Percentiles rank a stretch among this genome's conserved stretches.
phyloP scores from a whole-genome alignment of 1,140 invertebrate genomes.

The Rhopalosiphum padi region DNA sequence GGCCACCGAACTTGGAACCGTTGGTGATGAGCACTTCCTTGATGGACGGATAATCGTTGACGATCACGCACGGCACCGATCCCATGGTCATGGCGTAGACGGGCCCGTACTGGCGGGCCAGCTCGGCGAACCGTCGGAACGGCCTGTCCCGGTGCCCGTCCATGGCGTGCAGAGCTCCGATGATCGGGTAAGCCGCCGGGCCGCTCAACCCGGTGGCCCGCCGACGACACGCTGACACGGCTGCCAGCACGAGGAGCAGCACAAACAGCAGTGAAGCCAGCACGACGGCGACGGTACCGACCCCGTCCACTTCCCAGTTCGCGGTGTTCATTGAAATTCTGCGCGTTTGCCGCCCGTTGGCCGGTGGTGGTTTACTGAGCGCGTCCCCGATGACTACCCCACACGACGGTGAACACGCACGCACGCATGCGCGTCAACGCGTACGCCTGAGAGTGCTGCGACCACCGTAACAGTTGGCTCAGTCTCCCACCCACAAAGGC shows the following conservation, averaged over 20 bases:
- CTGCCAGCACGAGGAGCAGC: neutral
- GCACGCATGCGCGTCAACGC: too few species aligned
- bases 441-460: too few species aligned
- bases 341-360: neutral
- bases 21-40: constrained; percentile 83
- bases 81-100: constrained; percentile 79
- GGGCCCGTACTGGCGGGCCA: constrained; percentile 76
- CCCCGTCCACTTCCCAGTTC: neutral
- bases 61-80: constrained; percentile 74
- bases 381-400: neutral
- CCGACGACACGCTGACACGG: too few species aligned
- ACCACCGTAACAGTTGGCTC: too few species aligned
- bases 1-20: constrained; percentile 79
- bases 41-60: constrained; percentile 77
- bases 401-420: neutral
- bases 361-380: neutral
- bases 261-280: neutral
- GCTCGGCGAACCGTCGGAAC: constrained; percentile 75
- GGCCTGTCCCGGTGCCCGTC: constrained; percentile 70
- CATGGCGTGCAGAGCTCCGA: constrained; percentile 76
- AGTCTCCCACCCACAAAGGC: too few species aligned
- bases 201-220: constrained; percentile 65
- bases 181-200: constrained; percentile 72
- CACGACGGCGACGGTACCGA: neutral
- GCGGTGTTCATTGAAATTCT: constrained; percentile 1